Evolutionary conservation across 1,140 invertebrate species (phyloP).

Genomic region (Yoshiicerus persimilis): DNA sequence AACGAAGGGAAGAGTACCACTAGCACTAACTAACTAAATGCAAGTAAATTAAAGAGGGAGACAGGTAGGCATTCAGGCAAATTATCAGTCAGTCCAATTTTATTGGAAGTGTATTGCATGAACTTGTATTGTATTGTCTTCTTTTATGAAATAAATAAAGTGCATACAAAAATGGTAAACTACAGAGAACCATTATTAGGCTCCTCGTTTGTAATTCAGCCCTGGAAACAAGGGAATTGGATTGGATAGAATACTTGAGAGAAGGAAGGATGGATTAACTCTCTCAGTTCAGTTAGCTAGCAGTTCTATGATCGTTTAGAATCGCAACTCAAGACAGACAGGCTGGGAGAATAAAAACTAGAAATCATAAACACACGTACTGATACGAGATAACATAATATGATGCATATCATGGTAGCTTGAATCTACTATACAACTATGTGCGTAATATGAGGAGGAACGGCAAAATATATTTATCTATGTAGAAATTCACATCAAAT

Average conservation of each 20-base stretch:
- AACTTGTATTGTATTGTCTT: neutral
- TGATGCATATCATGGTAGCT: neutral
- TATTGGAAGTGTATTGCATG: neutral
- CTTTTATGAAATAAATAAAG: neutral
- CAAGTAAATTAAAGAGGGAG: conserved; percentile 13
- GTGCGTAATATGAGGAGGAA: neutral
- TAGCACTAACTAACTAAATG: neutral
- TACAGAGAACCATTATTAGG: neutral
- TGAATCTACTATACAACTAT: neutral
- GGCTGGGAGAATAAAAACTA: neutral
- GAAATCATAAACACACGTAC: neutral
- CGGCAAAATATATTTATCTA: neutral
- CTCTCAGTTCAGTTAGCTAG: neutral
- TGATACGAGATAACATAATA: neutral
- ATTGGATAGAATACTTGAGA: neutral
- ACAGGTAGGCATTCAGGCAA: neutral
- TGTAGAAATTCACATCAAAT: neutral
- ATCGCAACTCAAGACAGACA: neutral
- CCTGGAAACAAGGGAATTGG: conserved; percentile 2
- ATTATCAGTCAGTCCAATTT: conserved; percentile 6
- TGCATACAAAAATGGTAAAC: neutral
- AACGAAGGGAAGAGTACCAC: neutral
- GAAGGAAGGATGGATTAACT: conserved; percentile 4
- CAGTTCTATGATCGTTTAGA: neutral
- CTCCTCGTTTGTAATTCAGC: neutral